These are phyloP conservation scores for Hexactinellida sp. DNA, from an alignment of 37 sponge, comb jelly and placozoan genomes.

Conservation along the genomic window DNA sequence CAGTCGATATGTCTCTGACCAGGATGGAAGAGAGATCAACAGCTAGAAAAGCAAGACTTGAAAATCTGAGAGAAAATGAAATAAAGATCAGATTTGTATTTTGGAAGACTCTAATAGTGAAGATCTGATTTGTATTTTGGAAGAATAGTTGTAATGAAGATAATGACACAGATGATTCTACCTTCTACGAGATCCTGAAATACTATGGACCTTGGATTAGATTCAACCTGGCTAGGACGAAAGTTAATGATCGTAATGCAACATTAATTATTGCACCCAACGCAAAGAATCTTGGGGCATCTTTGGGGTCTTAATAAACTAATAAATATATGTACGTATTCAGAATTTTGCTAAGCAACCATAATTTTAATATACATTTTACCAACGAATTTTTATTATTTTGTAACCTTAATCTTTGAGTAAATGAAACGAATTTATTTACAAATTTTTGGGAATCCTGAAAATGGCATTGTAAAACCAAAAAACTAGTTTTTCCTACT, in stretches of 20 bases:
- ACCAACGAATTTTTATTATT: too few relatives aligned
- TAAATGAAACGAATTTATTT: too few relatives aligned
- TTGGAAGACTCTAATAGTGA: conserved; percentile 14
- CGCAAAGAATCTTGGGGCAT: not conserved
- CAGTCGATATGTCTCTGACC: not conserved
- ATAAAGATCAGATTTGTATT: conserved; percentile 8
- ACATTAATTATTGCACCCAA: not conserved
- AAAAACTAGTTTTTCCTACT: too few relatives aligned
- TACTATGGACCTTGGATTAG: not conserved
- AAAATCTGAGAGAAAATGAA: not conserved
- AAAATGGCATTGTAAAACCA: too few relatives aligned
- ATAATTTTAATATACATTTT: too few relatives aligned
- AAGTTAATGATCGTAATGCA: conserved; percentile 1
- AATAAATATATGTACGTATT: too few relatives aligned
- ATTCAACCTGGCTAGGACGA: not conserved
- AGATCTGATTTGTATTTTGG: too few relatives aligned
- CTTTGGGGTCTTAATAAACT: too few relatives aligned
- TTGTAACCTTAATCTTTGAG: too few relatives aligned
- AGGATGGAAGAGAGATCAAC: not conserved
- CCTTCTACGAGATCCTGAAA: not conserved
- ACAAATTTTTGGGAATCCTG: too few relatives aligned
- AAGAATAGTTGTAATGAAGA: not conserved
- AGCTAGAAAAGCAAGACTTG: not conserved
- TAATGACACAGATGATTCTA: not conserved
- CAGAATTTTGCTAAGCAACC: too few relatives aligned